Evolutionary conservation across 2,888 invertebrate species (phyloP), one percentile per base, ranked within the genome.

Genomic region (Copidosoma aretas): DNA sequence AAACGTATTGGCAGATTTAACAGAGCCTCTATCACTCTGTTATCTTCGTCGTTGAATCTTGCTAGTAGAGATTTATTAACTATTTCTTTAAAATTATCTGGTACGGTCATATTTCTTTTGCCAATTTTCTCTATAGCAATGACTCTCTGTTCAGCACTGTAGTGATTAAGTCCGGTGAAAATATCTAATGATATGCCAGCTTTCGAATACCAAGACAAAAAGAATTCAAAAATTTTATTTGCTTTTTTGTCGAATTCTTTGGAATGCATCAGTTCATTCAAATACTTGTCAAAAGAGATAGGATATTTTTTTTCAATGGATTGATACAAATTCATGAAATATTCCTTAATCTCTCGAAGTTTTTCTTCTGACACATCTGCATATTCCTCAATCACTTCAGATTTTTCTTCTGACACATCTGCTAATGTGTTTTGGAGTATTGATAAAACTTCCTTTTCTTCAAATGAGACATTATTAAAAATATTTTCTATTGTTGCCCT

Each of bases 281-380:
- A 84, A 54, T 89, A 88, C 59, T 86, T 84, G 77, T 93, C 93
- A 79, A 93, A 93, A 15, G 87, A 87, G 0, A 85, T 84, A 0
- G 94, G 91, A 80, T 93, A 93, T 74, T 89, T 89, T 5, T 83
- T 86, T 81, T 94, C 93, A 1, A 93, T 80, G 25, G 57, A 73
- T 3, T 73, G 71, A 67, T 79, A 83, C 1, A 83, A 61, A 2
- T 72, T 67, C 0, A 73, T 72, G 1, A 83, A 67, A 46, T 80
- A 82, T 12, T 14, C 43, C 51, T 75, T 75, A 0, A 73, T 68
- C 3, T 60, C 56, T 4, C 71, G 41, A 1, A 71, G 61, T 59
- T 66, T 70, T 22, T 70, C 19, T 1, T 51, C 51, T 43, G 66
- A 60, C 8, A 71, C 58, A 57, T 78, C 73, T 4, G 75, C 70